A percentile compares a stretch with the other conserved stretches of the same genome.
Conservation (phyloP, 2,888 invertebrate species). For the Melieria crassipennis region DNA sequence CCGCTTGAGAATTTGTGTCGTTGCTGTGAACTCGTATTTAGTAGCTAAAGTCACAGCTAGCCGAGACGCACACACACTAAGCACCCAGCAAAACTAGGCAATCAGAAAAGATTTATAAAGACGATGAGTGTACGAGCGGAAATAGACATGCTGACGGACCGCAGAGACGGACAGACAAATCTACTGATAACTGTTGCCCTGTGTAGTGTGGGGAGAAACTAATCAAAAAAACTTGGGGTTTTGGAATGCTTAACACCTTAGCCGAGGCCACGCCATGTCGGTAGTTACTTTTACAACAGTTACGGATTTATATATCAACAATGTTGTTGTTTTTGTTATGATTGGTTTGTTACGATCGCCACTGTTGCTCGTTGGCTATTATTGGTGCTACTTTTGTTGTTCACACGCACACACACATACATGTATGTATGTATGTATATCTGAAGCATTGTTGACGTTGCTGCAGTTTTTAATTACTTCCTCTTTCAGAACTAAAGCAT, state of each 20-base stretch:
- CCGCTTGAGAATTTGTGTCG: background rate
- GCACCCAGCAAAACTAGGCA: background rate
- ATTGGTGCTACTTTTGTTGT: background rate
- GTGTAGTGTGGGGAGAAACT: too few species aligned
- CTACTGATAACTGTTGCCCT: too few species aligned
- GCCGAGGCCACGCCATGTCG: too few species aligned
- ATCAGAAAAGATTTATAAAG: background rate
- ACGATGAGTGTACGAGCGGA: background rate
- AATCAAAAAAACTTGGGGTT: too few species aligned
- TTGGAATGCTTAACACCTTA: too few species aligned
- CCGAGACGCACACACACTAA: background rate
- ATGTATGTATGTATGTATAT: background rate
- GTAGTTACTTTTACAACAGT: slow-evolving; percentile 26
- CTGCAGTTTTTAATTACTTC: slow-evolving; percentile 41
- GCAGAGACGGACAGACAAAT: too few species aligned
- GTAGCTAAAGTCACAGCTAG: background rate
- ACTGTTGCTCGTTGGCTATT: background rate
- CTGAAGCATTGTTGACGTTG: slow-evolving; percentile 4
- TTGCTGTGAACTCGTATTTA: background rate
- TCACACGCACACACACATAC: background rate
- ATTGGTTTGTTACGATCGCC: too few species aligned
- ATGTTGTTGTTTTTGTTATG: background rate
- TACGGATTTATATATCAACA: background rate
- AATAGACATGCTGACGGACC: background rate
- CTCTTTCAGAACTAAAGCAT: slow-evolving; percentile 40